phyloP scores from a whole-genome alignment of 2,113 vertebrate species.

The Menura novaehollandiae region DNA sequence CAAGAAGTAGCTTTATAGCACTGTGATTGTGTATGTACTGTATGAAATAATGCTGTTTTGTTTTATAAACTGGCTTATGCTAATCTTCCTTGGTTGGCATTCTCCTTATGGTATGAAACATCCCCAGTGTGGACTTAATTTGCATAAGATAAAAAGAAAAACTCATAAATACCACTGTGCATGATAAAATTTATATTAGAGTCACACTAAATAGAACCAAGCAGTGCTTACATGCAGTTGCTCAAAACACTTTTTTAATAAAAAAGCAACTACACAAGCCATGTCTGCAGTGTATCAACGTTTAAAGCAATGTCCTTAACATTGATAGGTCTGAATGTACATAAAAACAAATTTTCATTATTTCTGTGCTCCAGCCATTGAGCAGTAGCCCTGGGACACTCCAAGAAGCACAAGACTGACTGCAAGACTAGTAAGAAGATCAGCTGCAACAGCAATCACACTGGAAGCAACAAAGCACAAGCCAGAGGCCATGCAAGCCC shows the following conservation, averaged over 20 bases:
- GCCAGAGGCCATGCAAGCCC: not conserved
- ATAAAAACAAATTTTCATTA: not conserved
- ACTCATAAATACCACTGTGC: not conserved
- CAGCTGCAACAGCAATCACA: rapidly evolving
- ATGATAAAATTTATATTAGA: not conserved
- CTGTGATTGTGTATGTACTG: not conserved
- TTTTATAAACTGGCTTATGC: not conserved
- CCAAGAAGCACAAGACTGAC: not conserved
- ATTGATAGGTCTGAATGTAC: not conserved
- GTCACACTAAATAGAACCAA: not conserved
- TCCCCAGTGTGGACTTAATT: not conserved
- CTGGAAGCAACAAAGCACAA: rapidly evolving
- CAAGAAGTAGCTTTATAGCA: not conserved
- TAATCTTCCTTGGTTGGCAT: not conserved
- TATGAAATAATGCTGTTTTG: not conserved
- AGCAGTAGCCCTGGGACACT: not conserved
- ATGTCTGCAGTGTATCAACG: not conserved
- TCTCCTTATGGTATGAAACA: not conserved
- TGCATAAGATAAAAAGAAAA: not conserved
- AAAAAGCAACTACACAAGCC: not conserved
- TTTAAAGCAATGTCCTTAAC: not conserved
- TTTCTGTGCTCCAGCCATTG: not conserved
- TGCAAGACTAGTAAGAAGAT: not conserved
- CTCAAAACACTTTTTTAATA: not conserved
- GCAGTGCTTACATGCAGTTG: not conserved